Conservation (phyloP, 2,888 invertebrate genomes). For the Aromia moschata region DNA sequence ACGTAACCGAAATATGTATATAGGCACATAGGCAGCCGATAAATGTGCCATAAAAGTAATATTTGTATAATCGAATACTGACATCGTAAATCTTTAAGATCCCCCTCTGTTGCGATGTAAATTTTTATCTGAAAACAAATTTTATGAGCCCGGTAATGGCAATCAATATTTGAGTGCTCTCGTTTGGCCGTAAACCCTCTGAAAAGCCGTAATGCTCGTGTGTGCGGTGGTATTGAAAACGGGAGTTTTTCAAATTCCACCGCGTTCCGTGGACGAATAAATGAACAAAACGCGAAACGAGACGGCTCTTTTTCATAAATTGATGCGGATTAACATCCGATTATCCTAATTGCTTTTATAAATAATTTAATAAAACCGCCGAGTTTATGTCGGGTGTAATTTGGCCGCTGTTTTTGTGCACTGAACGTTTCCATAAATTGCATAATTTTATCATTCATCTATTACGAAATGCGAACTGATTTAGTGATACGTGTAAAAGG, state of each 20-base stretch:
- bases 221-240: slow-evolving; percentile 10
- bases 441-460: too few relatives aligned
- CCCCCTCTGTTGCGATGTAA: slow-evolving; percentile 16
- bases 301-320: slow-evolving; percentile 1
- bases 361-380: slow-evolving; percentile 8
- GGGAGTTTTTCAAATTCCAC: slow-evolving; percentile 7
- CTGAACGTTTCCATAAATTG: neutral
- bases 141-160: slow-evolving; percentile 19
- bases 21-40: slow-evolving; percentile 21
- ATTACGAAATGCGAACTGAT: too few relatives aligned
- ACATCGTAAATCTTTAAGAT: slow-evolving; percentile 20
- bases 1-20: slow-evolving; percentile 1
- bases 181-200: slow-evolving; percentile 6
- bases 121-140: slow-evolving; percentile 26
- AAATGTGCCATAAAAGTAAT: slow-evolving; percentile 32
- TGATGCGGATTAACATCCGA: slow-evolving; percentile 7
- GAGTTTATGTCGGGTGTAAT: neutral
- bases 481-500: too few relatives aligned
- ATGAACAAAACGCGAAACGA: neutral
- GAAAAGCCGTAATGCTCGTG: slow-evolving; percentile 14
- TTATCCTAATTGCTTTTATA: slow-evolving; percentile 16
- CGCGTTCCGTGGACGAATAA: slow-evolving; percentile 7
- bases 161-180: slow-evolving; percentile 22
- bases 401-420: neutral
- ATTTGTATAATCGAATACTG: slow-evolving; percentile 28